A percentile compares a stretch with the other conserved stretches of the same genome.
Conservation (phyloP, 2,113 vertebrate genomes). For the Agapornis roseicollis region DNA sequence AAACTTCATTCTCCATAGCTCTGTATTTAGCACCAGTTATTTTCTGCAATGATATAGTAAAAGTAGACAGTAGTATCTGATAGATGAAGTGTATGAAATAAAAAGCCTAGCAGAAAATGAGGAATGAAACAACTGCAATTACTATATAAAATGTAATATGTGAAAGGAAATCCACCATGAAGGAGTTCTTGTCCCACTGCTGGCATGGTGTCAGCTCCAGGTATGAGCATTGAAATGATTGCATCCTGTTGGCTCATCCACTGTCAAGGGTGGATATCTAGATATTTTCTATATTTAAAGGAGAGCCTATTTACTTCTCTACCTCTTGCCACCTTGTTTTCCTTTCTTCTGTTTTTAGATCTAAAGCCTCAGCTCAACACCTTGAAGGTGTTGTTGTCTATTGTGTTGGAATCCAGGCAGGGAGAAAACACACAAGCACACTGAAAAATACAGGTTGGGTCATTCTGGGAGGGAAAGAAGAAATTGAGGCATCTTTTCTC, state of each 20-base stretch:
- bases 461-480: neutral
- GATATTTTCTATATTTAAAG: neutral
- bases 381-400: neutral
- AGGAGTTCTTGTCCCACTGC: fast-evolving
- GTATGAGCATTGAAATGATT: fast-evolving
- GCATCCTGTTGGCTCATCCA: neutral
- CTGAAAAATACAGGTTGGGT: neutral
- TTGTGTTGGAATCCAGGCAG: neutral
- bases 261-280: neutral
- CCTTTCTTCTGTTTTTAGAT: neutral
- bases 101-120: neutral
- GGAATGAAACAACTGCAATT: neutral
- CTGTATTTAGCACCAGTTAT: neutral
- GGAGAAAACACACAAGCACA: neutral
- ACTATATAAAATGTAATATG: neutral
- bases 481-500: fast-evolving
- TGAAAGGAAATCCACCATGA: neutral
- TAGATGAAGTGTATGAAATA: neutral
- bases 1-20: fast-evolving
- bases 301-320: neutral
- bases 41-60: neutral
- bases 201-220: neutral
- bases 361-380: neutral
- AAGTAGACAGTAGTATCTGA: neutral
- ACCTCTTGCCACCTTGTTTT: neutral